Evolutionary conservation across 2,888 invertebrate genomes (phyloP).

Genomic region (Synanthedon formicaeformis): DNA sequence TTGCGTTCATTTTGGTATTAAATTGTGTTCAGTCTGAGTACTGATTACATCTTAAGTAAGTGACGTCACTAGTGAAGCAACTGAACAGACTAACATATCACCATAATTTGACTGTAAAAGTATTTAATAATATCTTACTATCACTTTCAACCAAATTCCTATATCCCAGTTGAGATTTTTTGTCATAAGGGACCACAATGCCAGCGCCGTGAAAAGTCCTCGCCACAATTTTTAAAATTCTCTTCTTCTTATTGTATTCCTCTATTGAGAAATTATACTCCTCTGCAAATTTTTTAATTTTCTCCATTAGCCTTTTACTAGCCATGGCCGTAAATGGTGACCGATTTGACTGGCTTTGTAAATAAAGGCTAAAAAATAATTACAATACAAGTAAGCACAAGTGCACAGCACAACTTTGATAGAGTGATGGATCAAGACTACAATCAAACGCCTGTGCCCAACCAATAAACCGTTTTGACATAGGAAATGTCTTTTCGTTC

Average conservation of each 20-base stretch:
- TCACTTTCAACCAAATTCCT: slow-evolving; percentile 78
- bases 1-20: no score
- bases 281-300: slow-evolving; percentile 74
- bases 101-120: no score
- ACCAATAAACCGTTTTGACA: no score
- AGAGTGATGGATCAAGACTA: no score
- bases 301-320: slow-evolving; percentile 71
- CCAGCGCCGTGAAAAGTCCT: slow-evolving; percentile 85
- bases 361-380: slow-evolving; percentile 41
- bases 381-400: no score
- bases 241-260: slow-evolving; percentile 68
- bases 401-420: no score
- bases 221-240: slow-evolving; percentile 73
- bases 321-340: slow-evolving; percentile 75
- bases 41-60: no score
- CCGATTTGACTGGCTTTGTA: slow-evolving; percentile 66
- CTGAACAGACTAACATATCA: no score
- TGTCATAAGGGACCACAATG: slow-evolving; percentile 86
- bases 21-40: no score
- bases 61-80: no score
- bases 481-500: no score
- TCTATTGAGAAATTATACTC: slow-evolving; percentile 71
- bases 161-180: slow-evolving; percentile 87
- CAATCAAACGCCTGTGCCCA: no score
- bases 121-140: slow-evolving; percentile 38